Base-by-base conservation (phyloP, 2,888 invertebrate genomes). In the Microdon myrmicae region DNA sequence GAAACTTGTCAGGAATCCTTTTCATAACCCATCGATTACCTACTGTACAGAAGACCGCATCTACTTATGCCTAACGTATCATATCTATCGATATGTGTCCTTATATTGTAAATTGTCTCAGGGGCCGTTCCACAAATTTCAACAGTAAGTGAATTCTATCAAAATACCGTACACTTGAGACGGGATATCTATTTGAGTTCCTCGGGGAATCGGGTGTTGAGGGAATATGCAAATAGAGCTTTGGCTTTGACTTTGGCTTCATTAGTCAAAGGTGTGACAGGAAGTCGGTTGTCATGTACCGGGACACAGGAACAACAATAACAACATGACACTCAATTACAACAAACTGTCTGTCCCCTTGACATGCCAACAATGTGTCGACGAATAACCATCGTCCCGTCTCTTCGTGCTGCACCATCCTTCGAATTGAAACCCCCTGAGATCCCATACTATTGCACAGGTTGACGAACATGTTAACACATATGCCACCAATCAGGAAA, bases 191-290 rank as follows among this genome's bases (percentile, higher is more conserved):
- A 45, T 32, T 56, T 26, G 41, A 47, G 47, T 37, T 49, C 64
- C 45, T 64, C 47, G 41, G 64, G 51, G 56, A 51, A 41, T 41
- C 47, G 51, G 41, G 43, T 45, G 51, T 64, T 43, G 43, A 41
- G 37, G 41, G 41, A 38, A 51, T 56, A 64, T 64, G 58, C 64
- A 64, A 64, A 64, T 64, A 51, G 41, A 47, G 51, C 43, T 56
- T 64, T 64, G 64, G 51, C 58, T 64, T 64, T 58, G 45, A 47
- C 43, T 56, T 64, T 64, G 64, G 51, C 58, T 64, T 64, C 64
- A 64, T 64, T 64, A 64, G 64, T 58, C 64, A 64, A 58, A 64
- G 64, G 64, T 64, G 64, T 53, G 64, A 64, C 58, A 64, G 51
- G 64, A 64, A 64, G 58, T 51, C 38, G 56, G 35, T 51, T 64